A percentile compares a stretch with the other conserved stretches of the same genome.
phyloP scores from a whole-genome alignment of 1,140 invertebrate genomes.

The Aculops lycopersici region DNA sequence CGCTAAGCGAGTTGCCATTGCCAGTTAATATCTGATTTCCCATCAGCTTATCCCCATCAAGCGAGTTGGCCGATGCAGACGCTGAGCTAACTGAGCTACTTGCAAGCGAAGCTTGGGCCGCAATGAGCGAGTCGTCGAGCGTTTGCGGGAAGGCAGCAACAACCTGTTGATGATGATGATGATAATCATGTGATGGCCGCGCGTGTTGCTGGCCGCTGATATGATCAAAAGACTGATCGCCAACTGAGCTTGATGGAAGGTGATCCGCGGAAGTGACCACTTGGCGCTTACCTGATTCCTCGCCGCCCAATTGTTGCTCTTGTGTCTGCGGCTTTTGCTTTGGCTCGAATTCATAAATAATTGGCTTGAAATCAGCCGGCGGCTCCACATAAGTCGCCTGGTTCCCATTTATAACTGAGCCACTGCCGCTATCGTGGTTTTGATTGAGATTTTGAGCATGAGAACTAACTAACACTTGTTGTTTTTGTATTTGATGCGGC shows the following conservation, averaged over 20 bases:
- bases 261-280: background rate
- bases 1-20: too few relatives aligned
- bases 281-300: too few relatives aligned
- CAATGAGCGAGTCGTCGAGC: background rate
- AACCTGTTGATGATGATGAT: too few relatives aligned
- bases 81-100: background rate
- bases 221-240: background rate
- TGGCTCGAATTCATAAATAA: slow-evolving; percentile 4
- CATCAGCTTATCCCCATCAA: too few relatives aligned
- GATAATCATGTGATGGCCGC: too few relatives aligned
- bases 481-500: background rate
- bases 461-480: background rate
- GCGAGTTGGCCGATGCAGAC: too few relatives aligned
- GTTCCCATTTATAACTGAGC: background rate
- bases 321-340: background rate
- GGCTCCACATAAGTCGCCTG: slow-evolving; percentile 7
- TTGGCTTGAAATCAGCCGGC: slow-evolving; percentile 8
- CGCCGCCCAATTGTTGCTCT: too few relatives aligned
- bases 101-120: background rate
- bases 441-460: background rate
- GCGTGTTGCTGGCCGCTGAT: background rate
- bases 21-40: background rate
- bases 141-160: too few relatives aligned
- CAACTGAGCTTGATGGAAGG: background rate
- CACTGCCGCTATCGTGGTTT: background rate